Conservation (phyloP, 2,888 invertebrate genomes). For the Xestia sexstrigata region DNA sequence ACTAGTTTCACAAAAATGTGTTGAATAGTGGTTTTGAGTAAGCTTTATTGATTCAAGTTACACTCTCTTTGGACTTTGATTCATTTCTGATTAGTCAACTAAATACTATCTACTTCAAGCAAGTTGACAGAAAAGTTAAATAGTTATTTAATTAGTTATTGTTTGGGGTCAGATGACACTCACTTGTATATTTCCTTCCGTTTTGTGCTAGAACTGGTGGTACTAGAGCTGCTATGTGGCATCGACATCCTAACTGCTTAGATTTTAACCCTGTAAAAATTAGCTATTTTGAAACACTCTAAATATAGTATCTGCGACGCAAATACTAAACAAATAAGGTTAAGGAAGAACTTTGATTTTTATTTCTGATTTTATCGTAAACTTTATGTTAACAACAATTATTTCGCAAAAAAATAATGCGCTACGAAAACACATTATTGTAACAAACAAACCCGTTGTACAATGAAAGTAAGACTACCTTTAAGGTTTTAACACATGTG, state of each 20-base stretch:
- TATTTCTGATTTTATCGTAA: not conserved
- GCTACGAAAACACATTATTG: conserved; percentile 44
- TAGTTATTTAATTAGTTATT: too few relatives aligned
- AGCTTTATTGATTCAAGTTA: not conserved
- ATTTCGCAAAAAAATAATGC: conserved; percentile 33
- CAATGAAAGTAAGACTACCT: conserved; percentile 17
- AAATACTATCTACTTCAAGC: not conserved
- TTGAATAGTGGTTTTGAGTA: not conserved
- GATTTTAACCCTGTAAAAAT: conserved; percentile 47
- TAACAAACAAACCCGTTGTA: conserved; percentile 44
- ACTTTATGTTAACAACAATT: conserved; percentile 19
- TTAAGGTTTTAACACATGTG: conserved; percentile 27
- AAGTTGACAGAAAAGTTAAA: not conserved
- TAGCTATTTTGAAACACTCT: not conserved
- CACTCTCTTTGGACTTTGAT: conserved; percentile 24
- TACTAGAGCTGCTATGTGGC: conserved; percentile 89
- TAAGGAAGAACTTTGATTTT: not conserved
- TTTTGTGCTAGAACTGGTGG: conserved; percentile 88
- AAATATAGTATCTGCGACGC: not conserved
- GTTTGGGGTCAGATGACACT: conserved; percentile 60
- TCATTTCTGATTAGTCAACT: not conserved
- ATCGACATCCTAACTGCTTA: conserved; percentile 81
- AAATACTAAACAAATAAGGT: not conserved
- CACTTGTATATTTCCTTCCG: conserved; percentile 90
- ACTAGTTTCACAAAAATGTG: not conserved